phyloP scores from a whole-genome alignment of 1,140 invertebrate genomes.

The Amyelois transitella region DNA sequence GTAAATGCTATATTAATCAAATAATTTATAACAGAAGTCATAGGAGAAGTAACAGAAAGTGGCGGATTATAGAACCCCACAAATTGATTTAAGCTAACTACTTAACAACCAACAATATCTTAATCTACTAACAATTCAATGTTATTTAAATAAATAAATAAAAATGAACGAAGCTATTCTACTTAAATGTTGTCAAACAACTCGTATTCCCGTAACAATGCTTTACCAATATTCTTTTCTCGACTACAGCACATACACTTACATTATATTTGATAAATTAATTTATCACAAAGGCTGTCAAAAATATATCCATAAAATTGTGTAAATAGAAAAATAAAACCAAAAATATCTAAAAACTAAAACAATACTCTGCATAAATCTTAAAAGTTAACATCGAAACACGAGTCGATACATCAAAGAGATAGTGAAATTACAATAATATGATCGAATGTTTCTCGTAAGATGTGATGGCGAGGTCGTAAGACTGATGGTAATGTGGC shows the following conservation, averaged over 20 bases:
- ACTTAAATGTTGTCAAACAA: conserved; percentile 14
- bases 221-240: neutral
- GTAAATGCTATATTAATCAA: neutral
- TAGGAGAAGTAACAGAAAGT: neutral
- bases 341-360: neutral
- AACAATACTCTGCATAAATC: neutral
- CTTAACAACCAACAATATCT: conserved; percentile 14
- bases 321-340: neutral
- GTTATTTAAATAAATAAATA: conserved; percentile 22
- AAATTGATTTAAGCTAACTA: conserved; percentile 18
- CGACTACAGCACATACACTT: neutral
- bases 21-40: neutral
- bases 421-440: neutral
- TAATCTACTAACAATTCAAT: conserved; percentile 8
- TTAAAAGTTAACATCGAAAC: neutral
- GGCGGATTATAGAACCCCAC: neutral
- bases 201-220: conserved; percentile 1
- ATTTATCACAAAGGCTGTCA: neutral
- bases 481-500: no score
- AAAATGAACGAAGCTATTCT: conserved; percentile 19
- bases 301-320: neutral
- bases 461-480: neutral
- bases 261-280: neutral
- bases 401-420: neutral
- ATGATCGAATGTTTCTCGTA: neutral